These are phyloP conservation scores for Drosophila lowei DNA, from an alignment of 1,140 invertebrate species.

Conservation along the genomic window DNA sequence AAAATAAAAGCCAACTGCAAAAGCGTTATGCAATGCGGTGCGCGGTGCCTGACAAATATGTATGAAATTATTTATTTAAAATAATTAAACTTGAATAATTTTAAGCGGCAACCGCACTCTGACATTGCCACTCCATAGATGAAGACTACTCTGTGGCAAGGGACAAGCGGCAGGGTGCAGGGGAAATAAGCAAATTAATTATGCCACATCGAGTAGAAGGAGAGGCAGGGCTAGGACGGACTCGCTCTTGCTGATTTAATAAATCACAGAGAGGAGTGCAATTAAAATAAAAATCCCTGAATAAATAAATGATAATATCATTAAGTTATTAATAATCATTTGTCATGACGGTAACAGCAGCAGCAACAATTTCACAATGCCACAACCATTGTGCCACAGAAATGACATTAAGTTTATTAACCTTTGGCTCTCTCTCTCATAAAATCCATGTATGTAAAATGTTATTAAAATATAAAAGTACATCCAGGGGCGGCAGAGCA, in stretches of 20 bases:
- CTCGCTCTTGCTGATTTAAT: conserved; percentile 38
- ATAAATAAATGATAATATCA: conserved; percentile 78
- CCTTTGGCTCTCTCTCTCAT: conserved; percentile 68
- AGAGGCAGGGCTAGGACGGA: conserved; percentile 4
- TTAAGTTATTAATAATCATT: conserved; percentile 80
- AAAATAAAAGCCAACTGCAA: conserved; percentile 27
- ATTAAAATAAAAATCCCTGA: conserved; percentile 49
- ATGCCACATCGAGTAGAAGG: conserved; percentile 30
- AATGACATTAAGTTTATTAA: conserved; percentile 75
- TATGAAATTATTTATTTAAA: conserved; percentile 46
- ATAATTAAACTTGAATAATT: conserved; percentile 49
- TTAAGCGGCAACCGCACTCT: conserved; percentile 30
- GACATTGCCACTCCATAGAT: conserved; percentile 23
- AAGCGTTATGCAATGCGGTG: conserved; percentile 14
- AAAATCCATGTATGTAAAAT: conserved; percentile 52
- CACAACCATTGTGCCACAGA: conserved; percentile 50
- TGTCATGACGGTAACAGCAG: conserved; percentile 44
- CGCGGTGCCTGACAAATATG: conserved; percentile 25
- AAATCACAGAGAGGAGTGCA: conserved; percentile 32
- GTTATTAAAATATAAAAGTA: conserved; percentile 55
- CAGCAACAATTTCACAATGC: conserved; percentile 19
- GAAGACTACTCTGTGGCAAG: neutral
- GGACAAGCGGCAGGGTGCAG: neutral
- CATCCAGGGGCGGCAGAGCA: neutral
- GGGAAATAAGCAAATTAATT: conserved; percentile 53